Evolutionary conservation across 2,888 invertebrate genomes (phyloP), one percentile per base, ranked within the genome.

Genomic region (Emmelina monodactyla): DNA sequence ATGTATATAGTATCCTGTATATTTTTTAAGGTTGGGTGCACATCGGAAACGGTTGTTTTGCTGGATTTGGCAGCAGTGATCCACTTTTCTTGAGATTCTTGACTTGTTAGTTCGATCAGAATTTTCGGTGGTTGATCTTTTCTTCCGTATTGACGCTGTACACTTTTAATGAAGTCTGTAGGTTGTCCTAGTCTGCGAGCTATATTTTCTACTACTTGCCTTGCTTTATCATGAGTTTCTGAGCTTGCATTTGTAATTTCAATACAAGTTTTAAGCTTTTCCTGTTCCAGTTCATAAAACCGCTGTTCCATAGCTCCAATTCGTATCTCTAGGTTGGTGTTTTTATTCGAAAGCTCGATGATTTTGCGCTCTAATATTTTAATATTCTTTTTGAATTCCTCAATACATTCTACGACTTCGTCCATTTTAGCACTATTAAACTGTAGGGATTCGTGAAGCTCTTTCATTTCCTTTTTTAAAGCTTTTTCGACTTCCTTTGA

Each of bases 271-370:
- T 2, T 2, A 11, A 43, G 30, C 11, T 38, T 28, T 16, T 22
- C 25, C 35, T 44, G 44, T 22, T 46, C 43, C 15, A 40, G 33
- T 22, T 37, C 40, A 15, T 41, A 41, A 2, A 44, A 13, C 6
- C 35, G 38, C 16, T 46, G 44, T 37, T 46, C 44, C 6, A 43
- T 29, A 9, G 42, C 38, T 15, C 25, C 14, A 31, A 37, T 3
- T 31, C 33, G 2, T 13, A 22, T 31, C 37, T 32, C 33, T 31
- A 31, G 22, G 19, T 40, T 3, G 15, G 13, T 22, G 36, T 37
- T 28, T 31, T 37, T 14, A n/a, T 32, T 14, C 15, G 14, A 25
- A 15, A 32, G 28, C 22, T 33, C 31, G 9, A 14, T 16, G 15
- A 15, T 30, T 22, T 35, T 35, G n/a, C 14, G 29, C 28, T 31